Base-by-base conservation (phyloP, 1,140 invertebrate genomes). In the Sarcophaga peregrina region DNA sequence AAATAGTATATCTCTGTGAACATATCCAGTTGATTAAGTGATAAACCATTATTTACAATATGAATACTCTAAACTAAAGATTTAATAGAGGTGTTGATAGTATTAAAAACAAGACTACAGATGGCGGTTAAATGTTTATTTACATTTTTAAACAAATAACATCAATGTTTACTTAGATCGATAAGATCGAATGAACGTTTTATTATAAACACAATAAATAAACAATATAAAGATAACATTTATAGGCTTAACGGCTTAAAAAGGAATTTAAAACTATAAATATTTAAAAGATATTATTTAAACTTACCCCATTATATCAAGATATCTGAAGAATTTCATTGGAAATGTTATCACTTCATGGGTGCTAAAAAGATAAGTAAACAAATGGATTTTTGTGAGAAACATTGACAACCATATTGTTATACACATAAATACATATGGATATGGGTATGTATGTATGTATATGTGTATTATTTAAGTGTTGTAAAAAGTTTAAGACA, bases 221-320 rank as follows among this genome's bases (percentile, higher is more conserved):
- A n/a, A n/a, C n/a, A n/a, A 58, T 7, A 58, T 58, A 58, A 58
- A 58, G 25, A 37, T 37, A 58, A 13, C 15, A 58, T 15, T 58
- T n/a, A 0, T 58, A 15, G 7, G n/a, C 0, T 2, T 58, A 15
- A 58, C 0, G 7, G 15, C 7, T n/a, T n/a, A 15, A 58, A 58
- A 58, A n/a, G 15, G 15, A 58, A 15, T 15, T 37, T 37, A 37
- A 37, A 37, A 37, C 25, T 37, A 37, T 37, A 37, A 37, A 37
- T 37, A 37, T 37, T 37, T 37, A 37, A 37, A 37, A 37, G 25
- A 37, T 37, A 37, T 37, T 37, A n/a, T 58, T 11, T 58, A 58
- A 58, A 58, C 54, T 58, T 58, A 58, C 54, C 54, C 54, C 54
- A 58, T n/a, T n/a, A n/a, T 58, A n/a, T 58, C 7, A 58, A 58